phyloP scores from a whole-genome alignment of 2,888 invertebrate genomes.

The Pycnomerus fuliginosus region DNA sequence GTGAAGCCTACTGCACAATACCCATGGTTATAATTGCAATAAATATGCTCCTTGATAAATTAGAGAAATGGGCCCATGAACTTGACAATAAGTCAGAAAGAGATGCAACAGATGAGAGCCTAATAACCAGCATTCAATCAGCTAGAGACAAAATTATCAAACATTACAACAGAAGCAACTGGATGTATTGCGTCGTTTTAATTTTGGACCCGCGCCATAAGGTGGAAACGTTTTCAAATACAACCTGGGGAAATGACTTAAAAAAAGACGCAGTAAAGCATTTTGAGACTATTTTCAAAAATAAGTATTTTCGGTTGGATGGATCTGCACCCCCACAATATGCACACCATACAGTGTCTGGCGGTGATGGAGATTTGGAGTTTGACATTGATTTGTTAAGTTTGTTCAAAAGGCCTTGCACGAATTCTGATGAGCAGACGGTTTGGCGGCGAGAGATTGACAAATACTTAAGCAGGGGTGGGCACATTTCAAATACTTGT shows the following conservation, averaged over 20 bases:
- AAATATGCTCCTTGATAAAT: constrained; percentile 8
- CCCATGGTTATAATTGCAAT: constrained; percentile 19
- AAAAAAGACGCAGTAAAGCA: constrained; percentile 1
- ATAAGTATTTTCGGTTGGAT: too few relatives aligned
- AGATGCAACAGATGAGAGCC: constrained; percentile 9
- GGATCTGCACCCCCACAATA: too few relatives aligned
- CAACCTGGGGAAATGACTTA: constrained; percentile 20
- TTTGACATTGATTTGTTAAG: too few relatives aligned
- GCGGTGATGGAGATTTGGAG: too few relatives aligned
- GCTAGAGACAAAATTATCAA: constrained; percentile 16
- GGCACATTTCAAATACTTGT: too few relatives aligned
- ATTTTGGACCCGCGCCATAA: constrained; percentile 30
- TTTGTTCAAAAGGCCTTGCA: too few relatives aligned
- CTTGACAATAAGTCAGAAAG: constrained; percentile 10
- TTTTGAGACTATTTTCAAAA: constrained; percentile 4
- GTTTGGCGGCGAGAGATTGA: too few relatives aligned
- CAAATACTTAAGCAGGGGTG: too few relatives aligned
- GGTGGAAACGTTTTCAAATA: constrained; percentile 24
- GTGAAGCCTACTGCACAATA: constrained; percentile 25
- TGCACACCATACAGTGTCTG: too few relatives aligned
- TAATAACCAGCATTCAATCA: constrained; percentile 5
- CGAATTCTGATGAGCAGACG: too few relatives aligned
- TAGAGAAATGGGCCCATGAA: constrained; percentile 11
- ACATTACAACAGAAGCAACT: constrained; percentile 23
- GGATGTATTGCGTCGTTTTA: constrained; percentile 27